A percentile compares a stretch with the other conserved stretches of the same genome.
These are phyloP conservation scores for Eremophila alpestris DNA, from an alignment of 2,797 vertebrate genomes.

Conservation along the genomic window DNA sequence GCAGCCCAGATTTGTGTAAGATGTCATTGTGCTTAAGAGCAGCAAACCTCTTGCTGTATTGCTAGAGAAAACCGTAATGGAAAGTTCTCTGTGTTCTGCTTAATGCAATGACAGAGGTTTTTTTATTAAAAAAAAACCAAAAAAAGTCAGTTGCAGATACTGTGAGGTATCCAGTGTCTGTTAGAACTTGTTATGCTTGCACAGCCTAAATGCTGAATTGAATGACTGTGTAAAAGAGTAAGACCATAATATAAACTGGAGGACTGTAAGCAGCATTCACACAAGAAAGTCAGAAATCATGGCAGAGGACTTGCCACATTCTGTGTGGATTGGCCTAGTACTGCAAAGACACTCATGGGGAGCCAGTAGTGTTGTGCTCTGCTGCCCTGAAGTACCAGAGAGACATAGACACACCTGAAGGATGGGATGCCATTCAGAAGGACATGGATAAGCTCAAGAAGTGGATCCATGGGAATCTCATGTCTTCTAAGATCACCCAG, in stretches of 20 bases:
- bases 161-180: background rate
- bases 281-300: background rate
- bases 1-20: background rate
- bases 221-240: background rate
- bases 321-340: fast-evolving
- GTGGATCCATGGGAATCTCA: background rate
- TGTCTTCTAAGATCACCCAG: background rate
- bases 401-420: background rate
- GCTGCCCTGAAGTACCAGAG: background rate
- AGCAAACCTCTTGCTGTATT: background rate
- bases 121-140: background rate
- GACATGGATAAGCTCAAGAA: background rate
- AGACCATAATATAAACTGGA: background rate
- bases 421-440: background rate
- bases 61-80: background rate
- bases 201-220: background rate
- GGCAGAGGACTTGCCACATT: background rate
- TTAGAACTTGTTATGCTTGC: background rate
- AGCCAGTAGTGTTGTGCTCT: background rate
- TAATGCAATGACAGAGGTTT: background rate
- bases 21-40: background rate
- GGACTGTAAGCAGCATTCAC: background rate
- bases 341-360: background rate
- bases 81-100: background rate
- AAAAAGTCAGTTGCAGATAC: fast-evolving